Evolutionary conservation across 2,888 invertebrate species (phyloP).

Genomic region (Lasioglossum zephyrum): DNA sequence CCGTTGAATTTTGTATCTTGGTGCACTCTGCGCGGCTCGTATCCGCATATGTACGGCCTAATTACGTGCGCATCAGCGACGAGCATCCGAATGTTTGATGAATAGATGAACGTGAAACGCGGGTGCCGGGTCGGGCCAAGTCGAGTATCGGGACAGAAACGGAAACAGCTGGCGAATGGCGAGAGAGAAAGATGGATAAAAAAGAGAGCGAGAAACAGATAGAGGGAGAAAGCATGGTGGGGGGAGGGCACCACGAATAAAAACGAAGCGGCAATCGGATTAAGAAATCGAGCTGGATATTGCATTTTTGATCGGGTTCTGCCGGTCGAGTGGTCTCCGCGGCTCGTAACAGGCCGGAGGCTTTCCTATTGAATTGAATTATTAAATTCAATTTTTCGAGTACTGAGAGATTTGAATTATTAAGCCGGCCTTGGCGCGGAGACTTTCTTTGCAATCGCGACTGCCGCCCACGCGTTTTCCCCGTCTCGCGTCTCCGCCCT

Average conservation of each 20-base stretch:
- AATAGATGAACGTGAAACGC: constrained; percentile 11
- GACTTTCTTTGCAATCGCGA: constrained; percentile 74
- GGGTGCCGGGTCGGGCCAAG: neutral
- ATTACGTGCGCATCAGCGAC: constrained; percentile 15
- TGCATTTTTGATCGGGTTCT: constrained; percentile 82
- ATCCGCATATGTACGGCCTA: constrained; percentile 8
- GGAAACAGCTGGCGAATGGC: constrained; percentile 7
- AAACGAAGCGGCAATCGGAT: constrained; percentile 79
- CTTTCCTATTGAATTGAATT: constrained; percentile 83
- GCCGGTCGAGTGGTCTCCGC: constrained; percentile 68
- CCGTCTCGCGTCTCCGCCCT: neutral
- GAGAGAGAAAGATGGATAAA: neutral
- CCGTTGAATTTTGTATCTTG: constrained; percentile 15
- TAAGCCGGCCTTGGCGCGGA: constrained; percentile 76
- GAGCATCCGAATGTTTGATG: constrained; percentile 15
- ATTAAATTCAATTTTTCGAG: constrained; percentile 85
- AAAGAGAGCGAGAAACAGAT: neutral
- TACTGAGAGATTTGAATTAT: constrained; percentile 84
- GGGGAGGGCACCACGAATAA: constrained; percentile 47
- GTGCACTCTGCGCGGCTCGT: neutral
- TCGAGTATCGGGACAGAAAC: constrained; percentile 16
- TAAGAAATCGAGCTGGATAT: constrained; percentile 83
- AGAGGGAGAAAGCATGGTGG: constrained; percentile 11
- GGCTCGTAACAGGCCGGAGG: constrained; percentile 76
- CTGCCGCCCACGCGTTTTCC: constrained; percentile 38